Evolutionary conservation across 2,113 vertebrate species (phyloP), one percentile per base, ranked within the genome.

Genomic region (Paedocypris sp.): DNA sequence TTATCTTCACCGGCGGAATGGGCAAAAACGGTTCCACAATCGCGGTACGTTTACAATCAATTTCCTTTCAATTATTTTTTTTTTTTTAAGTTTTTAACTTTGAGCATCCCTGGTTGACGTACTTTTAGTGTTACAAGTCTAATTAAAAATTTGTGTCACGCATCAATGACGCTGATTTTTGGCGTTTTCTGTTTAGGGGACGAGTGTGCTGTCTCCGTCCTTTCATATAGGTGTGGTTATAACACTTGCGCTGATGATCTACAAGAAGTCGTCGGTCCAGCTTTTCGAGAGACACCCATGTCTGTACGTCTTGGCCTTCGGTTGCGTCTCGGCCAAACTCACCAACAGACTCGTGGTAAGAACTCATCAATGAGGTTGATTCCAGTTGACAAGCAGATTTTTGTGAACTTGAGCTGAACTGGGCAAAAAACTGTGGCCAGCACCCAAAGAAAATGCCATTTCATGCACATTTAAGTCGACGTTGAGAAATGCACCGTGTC

Each of bases 301-400:
- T 74, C 76, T 93, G 12, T 93, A 91, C 51, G 84, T 91, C 51
- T 75, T 93, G 29, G 85, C 87, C 3, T 93, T 92, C 66, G 90
- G 90, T 29, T 91, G 87, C 72, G 85, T 89, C 3, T 90, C 90
- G 20, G 90, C 90, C 45, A 93, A 93, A 73, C 87, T 93, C 74
- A 93, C 90, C 54, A 93, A 93, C 63, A 90, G 89, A 68, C 76
- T 93, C 46, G 90, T 93, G 90, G 90, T 93, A 82, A 86, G 89
- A 15, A n/a, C n/a, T 56, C 25, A 20, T 18, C 5, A 15, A 25
- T 11, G 10, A 41, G 10, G 13, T 1, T 48, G 5, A 28, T 16
- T 28, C 5, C 18, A 48, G 13, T 4, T 11, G 13, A 1, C 3
- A 31, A 15, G 46, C 9, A 48, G 25, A 48, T 16, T 29, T 48